Evolutionary conservation across 1,140 invertebrate genomes (phyloP).

Genomic region (Drosophila sp.): DNA sequence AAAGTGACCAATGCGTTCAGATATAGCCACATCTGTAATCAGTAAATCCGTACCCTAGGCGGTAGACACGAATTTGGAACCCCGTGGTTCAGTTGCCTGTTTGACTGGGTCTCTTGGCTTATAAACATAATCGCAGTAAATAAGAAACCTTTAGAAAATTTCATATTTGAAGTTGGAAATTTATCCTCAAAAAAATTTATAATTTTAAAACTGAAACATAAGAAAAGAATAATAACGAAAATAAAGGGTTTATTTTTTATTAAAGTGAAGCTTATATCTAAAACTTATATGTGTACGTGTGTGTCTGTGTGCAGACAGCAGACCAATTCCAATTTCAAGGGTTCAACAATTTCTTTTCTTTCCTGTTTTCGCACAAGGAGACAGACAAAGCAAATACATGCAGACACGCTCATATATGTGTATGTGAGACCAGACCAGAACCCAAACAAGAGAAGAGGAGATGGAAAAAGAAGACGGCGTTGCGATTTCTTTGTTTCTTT

Average conservation of each 20-base stretch:
- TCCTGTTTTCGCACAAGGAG: conserved; percentile 46
- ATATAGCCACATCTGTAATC: not conserved
- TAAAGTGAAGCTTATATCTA: too few relatives aligned
- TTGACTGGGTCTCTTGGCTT: not conserved
- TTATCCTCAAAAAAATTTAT: too few relatives aligned
- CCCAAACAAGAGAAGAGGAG: conserved; percentile 28
- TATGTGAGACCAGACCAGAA: conserved; percentile 25
- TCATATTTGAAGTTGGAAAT: not conserved
- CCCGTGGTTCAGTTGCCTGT: not conserved
- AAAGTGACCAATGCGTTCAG: not conserved
- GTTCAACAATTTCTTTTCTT: conserved; percentile 53
- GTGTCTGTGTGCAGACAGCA: conserved; percentile 2
- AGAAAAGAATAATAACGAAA: too few relatives aligned
- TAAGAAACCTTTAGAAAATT: not conserved
- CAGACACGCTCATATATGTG: not conserved
- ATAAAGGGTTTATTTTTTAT: too few relatives aligned
- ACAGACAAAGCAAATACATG: conserved; percentile 11
- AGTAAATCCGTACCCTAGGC: not conserved
- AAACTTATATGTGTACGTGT: not conserved
- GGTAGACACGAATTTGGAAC: not conserved
- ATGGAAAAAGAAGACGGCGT: conserved; percentile 11
- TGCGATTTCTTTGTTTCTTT: conserved; percentile 50
- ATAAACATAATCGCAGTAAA: not conserved
- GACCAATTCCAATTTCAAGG: conserved; percentile 45
- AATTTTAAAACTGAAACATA: too few relatives aligned